Percentiles rank a stretch among this genome's conserved stretches.
Evolutionary conservation across 2,888 invertebrate species (phyloP).

Genomic region (Stenotaenia linearis): DNA sequence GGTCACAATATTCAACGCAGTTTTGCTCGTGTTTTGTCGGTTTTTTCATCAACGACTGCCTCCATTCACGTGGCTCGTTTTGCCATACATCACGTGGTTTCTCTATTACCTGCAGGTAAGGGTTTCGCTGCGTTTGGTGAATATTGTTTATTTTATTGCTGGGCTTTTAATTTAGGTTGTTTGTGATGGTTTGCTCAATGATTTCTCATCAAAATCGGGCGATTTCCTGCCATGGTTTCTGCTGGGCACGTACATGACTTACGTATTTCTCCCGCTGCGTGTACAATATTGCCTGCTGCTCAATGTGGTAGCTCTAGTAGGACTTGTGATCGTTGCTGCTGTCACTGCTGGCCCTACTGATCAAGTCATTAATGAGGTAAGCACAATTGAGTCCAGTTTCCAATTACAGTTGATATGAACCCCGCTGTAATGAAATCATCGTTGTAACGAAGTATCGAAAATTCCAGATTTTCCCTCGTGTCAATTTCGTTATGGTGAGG

Average conservation of each 20-base stretch:
- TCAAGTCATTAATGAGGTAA: slow-evolving; percentile 11
- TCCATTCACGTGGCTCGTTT: slow-evolving; percentile 43
- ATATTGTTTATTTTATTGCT: neutral
- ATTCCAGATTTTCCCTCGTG: no score
- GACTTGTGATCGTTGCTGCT: neutral
- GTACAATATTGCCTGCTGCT: slow-evolving; percentile 48
- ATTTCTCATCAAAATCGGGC: slow-evolving; percentile 57
- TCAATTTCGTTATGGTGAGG: no score
- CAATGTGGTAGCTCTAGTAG: neutral
- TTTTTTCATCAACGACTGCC: slow-evolving; percentile 40
- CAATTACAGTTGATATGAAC: no score
- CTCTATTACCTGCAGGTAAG: slow-evolving; percentile 41
- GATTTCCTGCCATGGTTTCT: slow-evolving; percentile 67
- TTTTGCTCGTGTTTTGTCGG: slow-evolving; percentile 40
- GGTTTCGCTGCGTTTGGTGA: slow-evolving; percentile 38
- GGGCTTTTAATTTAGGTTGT: neutral
- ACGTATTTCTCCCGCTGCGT: slow-evolving; percentile 65
- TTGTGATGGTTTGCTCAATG: slow-evolving; percentile 57
- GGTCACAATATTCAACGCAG: slow-evolving; percentile 43
- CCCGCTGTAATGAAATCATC: no score
- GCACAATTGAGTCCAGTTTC: neutral
- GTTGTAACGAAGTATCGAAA: no score
- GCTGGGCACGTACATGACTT: slow-evolving; percentile 64
- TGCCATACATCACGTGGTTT: slow-evolving; percentile 63
- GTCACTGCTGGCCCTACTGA: neutral